A percentile compares a stretch with the other conserved stretches of the same genome.
phyloP scores from a whole-genome alignment of 2,113 vertebrate genomes.

The Heterotis niloticus region DNA sequence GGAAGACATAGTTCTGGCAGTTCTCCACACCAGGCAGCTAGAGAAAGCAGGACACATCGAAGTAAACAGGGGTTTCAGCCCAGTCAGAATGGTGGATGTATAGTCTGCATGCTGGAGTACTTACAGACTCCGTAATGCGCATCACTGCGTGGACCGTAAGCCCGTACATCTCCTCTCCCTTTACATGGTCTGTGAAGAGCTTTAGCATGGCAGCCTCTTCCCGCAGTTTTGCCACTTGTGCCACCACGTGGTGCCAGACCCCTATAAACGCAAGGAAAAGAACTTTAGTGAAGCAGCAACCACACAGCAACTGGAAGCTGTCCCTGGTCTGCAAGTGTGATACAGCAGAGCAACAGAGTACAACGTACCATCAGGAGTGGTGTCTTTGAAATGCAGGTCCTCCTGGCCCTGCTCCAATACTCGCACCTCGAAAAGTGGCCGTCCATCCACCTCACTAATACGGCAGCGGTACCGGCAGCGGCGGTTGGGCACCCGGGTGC shows the following conservation, averaged over 20 bases:
- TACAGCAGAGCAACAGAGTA: neutral
- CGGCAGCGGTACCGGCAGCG: constrained; percentile 95
- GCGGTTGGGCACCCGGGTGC: constrained; percentile 90
- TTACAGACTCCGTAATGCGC: constrained; percentile 94
- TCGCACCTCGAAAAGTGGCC: constrained; percentile 85
- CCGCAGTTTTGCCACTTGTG: constrained; percentile 85
- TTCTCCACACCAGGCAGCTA: constrained; percentile 94
- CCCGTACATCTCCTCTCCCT: constrained; percentile 96
- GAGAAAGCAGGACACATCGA: neutral
- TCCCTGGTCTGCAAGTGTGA: neutral
- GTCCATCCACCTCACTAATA: constrained; percentile 82
- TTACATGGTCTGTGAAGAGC: constrained; percentile 91
- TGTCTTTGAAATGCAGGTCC: constrained; percentile 81
- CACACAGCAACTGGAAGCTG: neutral
- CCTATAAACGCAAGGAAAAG: constrained; percentile 54
- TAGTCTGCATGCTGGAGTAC: constrained; percentile 32
- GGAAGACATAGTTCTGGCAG: constrained; percentile 94
- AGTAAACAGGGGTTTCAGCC: neutral
- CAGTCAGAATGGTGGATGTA: neutral
- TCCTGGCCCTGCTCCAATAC: constrained; percentile 92
- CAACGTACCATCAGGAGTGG: constrained; percentile 79
- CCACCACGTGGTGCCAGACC: constrained; percentile 84
- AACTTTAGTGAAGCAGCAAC: neutral
- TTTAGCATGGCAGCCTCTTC: constrained; percentile 92
- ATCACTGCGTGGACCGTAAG: constrained; percentile 90